Evolutionary conservation across 2,888 invertebrate genomes (phyloP), one percentile per base, ranked within the genome.

Genomic region (Linnaemya tessellans): DNA sequence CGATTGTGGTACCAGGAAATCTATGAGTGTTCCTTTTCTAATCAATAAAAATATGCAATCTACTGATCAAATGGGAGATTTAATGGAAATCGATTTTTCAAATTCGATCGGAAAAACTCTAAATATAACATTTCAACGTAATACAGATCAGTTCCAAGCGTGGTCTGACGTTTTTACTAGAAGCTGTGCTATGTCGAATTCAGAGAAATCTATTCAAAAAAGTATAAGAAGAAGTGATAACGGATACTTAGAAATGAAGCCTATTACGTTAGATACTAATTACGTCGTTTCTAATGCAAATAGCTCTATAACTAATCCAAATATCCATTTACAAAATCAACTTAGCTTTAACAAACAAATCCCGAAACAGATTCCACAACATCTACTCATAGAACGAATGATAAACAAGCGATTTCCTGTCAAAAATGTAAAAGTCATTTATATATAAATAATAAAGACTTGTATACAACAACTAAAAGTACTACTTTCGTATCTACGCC

Each of bases 41-140:
- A 94, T 94, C 84, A 88, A 90, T 83, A 91, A 90, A 86, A 89
- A 92, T 78, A 89, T 93, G 87, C 94, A 94, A 87, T 94, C 94
- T 60, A 94, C 94, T 60, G 95, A 95, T 87, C 93, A 94, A 1
- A 95, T 95, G 94, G 95, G 96, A 87, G 96, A 97, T 93, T 94
- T 97, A 88, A 97, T 97, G 96, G 96, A 97, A 93, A 94, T 97
- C 87, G 96, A 96, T 90, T 96, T 96, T 89, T 94, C 94, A 0
- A 93, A 93, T 22, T 11, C 68, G 11, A 5, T 46, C 4, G 25
- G 22, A 22, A 58, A 62, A 20, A n/a, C 68, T 58, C 9, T 35
- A 8, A 46, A 46, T 10, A 43, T 8, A 1, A 68, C 43, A 18
- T 30, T 54, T 13, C n/a, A 54, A 1, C 18, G n/a, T 38, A 62